Percentiles rank a stretch among this genome's conserved stretches.
phyloP scores from a whole-genome alignment of 1,140 invertebrate genomes.

The Drosophila chauvacae region DNA sequence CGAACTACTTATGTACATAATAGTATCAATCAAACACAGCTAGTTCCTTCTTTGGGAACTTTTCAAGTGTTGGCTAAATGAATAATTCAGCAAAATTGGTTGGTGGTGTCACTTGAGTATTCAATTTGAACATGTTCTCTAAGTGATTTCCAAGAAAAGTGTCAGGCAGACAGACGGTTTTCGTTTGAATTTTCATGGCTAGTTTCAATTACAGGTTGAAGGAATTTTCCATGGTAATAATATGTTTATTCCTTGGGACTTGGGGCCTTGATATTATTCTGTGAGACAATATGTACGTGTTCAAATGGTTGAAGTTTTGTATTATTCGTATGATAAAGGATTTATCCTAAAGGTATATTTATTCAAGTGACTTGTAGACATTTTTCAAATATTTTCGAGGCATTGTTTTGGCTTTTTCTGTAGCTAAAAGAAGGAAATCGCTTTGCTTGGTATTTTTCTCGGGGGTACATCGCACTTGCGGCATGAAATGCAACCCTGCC shows the following conservation, averaged over 20 bases:
- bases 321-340: background rate
- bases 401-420: background rate
- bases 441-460: background rate
- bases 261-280: background rate
- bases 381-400: background rate
- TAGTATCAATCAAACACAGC: background rate
- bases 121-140: background rate
- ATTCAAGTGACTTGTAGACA: background rate
- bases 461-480: background rate
- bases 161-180: background rate
- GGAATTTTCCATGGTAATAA: background rate
- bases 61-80: background rate
- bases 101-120: background rate
- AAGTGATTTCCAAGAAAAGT: background rate
- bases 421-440: background rate
- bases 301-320: too few relatives aligned
- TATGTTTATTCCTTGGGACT: background rate
- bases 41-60: background rate
- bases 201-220: too few relatives aligned
- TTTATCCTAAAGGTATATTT: background rate
- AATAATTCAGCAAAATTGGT: background rate
- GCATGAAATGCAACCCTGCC: background rate
- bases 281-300: too few relatives aligned
- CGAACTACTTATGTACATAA: background rate
- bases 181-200: background rate